phyloP scores from a whole-genome alignment of 1,140 invertebrate genomes.

The Coboldia fuscipes region DNA sequence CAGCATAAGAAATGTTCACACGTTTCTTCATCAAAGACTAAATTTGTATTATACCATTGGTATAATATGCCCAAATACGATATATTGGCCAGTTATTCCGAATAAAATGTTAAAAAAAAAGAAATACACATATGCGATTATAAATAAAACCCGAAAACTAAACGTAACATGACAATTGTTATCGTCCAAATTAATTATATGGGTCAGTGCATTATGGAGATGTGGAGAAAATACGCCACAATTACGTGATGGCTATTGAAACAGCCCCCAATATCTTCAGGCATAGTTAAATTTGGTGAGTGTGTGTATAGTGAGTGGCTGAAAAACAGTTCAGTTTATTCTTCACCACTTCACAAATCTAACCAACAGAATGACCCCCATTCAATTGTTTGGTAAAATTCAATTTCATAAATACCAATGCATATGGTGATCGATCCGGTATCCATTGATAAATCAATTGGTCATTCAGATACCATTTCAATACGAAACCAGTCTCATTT shows the following conservation, averaged over 20 bases:
- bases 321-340: not conserved
- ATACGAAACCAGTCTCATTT: conserved; percentile 1
- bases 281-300: no score
- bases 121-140: not conserved
- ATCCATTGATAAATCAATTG: conserved; percentile 3
- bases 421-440: not conserved
- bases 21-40: not conserved
- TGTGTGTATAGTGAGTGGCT: no score
- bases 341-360: no score
- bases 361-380: no score
- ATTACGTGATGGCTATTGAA: not conserved
- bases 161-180: not conserved
- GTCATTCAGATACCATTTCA: conserved; percentile 3
- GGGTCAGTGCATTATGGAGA: no score
- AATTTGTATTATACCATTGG: no score
- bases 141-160: not conserved
- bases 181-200: no score
- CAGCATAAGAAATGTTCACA: not conserved
- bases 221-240: no score
- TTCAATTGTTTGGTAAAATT: no score
- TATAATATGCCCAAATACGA: no score
- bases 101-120: not conserved
- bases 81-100: no score
- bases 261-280: no score
- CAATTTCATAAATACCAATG: not conserved